Percentiles rank a stretch among this genome's conserved stretches.
Evolutionary conservation across 2,888 invertebrate genomes (phyloP).

Genomic region (Yponomeuta malinellus): DNA sequence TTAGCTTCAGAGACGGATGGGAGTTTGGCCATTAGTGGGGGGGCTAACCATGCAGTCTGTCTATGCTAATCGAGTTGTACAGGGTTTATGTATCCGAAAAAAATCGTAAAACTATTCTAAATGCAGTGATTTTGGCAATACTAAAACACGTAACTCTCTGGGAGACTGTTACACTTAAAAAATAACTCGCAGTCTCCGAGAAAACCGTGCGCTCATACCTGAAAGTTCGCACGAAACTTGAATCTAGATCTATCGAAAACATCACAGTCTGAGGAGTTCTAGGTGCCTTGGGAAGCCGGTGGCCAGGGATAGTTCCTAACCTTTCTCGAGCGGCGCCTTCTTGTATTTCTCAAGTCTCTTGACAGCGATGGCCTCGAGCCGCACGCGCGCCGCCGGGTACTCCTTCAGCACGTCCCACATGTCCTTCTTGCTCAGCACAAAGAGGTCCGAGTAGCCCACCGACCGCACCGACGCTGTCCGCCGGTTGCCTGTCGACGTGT

Average conservation of each 20-base stretch:
- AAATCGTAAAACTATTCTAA: no score
- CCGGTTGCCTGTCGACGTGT: constrained; percentile 90
- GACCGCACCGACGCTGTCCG: constrained; percentile 98
- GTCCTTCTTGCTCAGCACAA: constrained; percentile 98
- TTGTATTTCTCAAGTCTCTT: constrained; percentile 98
- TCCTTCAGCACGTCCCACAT: constrained; percentile 99
- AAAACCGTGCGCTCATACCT: neutral
- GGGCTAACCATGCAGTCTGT: neutral
- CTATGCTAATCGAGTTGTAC: neutral
- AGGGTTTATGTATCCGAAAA: neutral
- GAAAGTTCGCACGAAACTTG: neutral
- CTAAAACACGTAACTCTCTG: no score
- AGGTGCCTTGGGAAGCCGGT: neutral
- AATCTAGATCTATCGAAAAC: neutral
- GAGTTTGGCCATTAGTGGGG: neutral
- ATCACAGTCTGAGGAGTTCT: neutral
- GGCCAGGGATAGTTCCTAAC: constrained; percentile 56
- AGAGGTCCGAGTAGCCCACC: constrained; percentile 98
- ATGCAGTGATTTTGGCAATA: no score
- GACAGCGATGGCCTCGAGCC: constrained; percentile 97
- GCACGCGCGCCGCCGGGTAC: constrained; percentile 94
- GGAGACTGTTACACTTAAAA: no score
- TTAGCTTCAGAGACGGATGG: neutral
- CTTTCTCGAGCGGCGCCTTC: constrained; percentile 94
- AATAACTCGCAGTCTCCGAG: neutral